These are phyloP conservation scores for Halocynthia roretzi DNA, from an alignment of 23 tunicate species.

Conservation along the genomic window DNA sequence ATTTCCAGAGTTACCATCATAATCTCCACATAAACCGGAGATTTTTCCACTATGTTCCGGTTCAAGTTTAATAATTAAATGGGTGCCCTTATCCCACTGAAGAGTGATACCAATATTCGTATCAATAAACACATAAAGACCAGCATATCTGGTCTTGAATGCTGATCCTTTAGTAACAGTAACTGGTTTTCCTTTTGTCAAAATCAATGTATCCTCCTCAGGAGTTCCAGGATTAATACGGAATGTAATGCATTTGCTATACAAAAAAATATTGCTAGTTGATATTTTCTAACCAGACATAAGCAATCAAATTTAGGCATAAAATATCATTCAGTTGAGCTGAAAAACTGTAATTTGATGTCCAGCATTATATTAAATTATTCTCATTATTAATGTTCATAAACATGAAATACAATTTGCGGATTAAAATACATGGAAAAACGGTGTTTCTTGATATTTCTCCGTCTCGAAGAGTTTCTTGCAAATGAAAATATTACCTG, in stretches of 20 bases:
- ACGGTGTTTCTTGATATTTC: too few relatives aligned
- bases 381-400: too few relatives aligned
- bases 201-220: slow-evolving; percentile 60
- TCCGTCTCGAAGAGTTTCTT: too few relatives aligned
- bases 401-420: too few relatives aligned
- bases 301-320: not conserved
- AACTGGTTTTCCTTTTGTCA: slow-evolving; percentile 89
- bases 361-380: too few relatives aligned
- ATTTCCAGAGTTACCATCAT: slow-evolving; percentile 86
- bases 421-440: too few relatives aligned
- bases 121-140: slow-evolving; percentile 90
- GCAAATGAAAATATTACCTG: slow-evolving; percentile 33
- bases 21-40: slow-evolving; percentile 98
- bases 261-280: not conserved
- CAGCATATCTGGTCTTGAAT: slow-evolving; percentile 85
- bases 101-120: slow-evolving; percentile 89
- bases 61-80: slow-evolving; percentile 60
- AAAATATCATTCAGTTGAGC: too few relatives aligned
- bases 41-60: slow-evolving; percentile 96
- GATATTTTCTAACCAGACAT: not conserved
- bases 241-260: slow-evolving; percentile 91
- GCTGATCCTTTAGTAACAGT: slow-evolving; percentile 76
- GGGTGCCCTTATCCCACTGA: slow-evolving; percentile 99
- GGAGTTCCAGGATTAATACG: slow-evolving; percentile 67
- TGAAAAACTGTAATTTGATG: too few relatives aligned